These are phyloP conservation scores for Phymanthus crucifer DNA, from an alignment of 92 coral and sea anemone genomes.

Conservation along the genomic window DNA sequence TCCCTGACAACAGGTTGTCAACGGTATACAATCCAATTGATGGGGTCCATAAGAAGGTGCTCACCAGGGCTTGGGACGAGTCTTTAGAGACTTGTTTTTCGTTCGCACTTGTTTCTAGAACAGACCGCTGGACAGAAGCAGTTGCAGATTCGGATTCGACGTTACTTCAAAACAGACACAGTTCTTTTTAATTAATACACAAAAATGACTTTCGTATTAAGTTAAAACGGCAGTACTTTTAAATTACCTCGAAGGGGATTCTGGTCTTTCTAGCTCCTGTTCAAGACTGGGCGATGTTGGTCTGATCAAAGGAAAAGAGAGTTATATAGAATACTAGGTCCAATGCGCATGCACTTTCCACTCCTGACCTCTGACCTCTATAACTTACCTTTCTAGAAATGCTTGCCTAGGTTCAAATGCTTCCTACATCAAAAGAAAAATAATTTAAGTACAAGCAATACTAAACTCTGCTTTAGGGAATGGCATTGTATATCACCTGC, in stretches of 20 bases:
- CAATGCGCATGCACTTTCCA: neutral
- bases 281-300: conserved; percentile 82
- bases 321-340: too few species aligned
- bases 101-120: conserved; percentile 43
- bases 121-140: conserved; percentile 64
- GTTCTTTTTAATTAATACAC: neutral
- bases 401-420: conserved; percentile 84
- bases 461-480: neutral
- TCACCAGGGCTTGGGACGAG: conserved; percentile 61
- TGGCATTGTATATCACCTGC: too few species aligned
- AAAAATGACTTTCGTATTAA: neutral
- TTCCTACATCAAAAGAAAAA: conserved; percentile 50
- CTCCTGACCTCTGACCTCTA: neutral
- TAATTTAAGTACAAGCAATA: neutral
- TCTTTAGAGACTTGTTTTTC: conserved; percentile 47
- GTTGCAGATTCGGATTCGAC: conserved; percentile 77
- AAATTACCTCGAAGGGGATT: conserved; percentile 98
- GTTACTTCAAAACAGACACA: conserved; percentile 42
- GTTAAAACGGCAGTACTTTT: neutral
- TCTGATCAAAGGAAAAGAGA: conserved; percentile 33
- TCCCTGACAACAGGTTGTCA: too few species aligned
- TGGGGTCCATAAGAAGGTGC: neutral
- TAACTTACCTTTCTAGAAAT: conserved; percentile 64
- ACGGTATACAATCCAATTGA: too few species aligned
- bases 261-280: conserved; percentile 93